Evolutionary conservation across 1,140 invertebrate genomes (phyloP), one percentile per base, ranked within the genome.

Genomic region (Oryzaephilus surinamensis): DNA sequence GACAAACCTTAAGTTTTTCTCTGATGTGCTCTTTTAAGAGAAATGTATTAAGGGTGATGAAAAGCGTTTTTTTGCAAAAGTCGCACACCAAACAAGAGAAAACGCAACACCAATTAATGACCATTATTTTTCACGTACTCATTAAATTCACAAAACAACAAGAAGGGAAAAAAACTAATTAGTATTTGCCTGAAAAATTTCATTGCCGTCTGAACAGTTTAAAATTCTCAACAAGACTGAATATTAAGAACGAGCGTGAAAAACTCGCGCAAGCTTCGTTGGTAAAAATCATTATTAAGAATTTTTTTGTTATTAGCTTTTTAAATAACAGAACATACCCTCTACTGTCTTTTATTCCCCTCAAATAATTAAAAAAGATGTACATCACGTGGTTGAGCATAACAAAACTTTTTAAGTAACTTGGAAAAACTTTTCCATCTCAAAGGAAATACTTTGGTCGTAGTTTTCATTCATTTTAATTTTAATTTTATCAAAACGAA

Each of bases 251-350:
- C 14, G 23, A 10, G 24, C 12, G 34, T 24, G 41, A 54, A 56
- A 56, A 56, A 50, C 39, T 41, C 46, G 54, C 54, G 54, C 54
- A 51, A 49, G 45, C 44, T 30, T 38, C 39, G 35, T 41, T 41
- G 32, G 36, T 43, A 50, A 56, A 56, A 56, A 56, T 56, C 54
- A 56, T 56, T 55, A 55, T 55, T 44, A 55, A 48, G 54, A 56
- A n/a, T n/a, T 43, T 56, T 56, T 56, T 56, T 47, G 46, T 51
- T 55, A 56, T 56, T 52, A 56, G 47, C 41, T 32, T 35, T n/a
- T n/a, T n/a, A n/a, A n/a, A n/a, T n/a, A n/a, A 41, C 46, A 45
- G 46, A 51, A 10, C 20, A 21, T 3, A 46, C 41, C 46, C 31
- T 38, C 41, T 43, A 27, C 45, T 48, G 31, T 35, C 45, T 43